Evolutionary conservation across 1,140 invertebrate species (phyloP).

Genomic region (Drosophila mayri): DNA sequence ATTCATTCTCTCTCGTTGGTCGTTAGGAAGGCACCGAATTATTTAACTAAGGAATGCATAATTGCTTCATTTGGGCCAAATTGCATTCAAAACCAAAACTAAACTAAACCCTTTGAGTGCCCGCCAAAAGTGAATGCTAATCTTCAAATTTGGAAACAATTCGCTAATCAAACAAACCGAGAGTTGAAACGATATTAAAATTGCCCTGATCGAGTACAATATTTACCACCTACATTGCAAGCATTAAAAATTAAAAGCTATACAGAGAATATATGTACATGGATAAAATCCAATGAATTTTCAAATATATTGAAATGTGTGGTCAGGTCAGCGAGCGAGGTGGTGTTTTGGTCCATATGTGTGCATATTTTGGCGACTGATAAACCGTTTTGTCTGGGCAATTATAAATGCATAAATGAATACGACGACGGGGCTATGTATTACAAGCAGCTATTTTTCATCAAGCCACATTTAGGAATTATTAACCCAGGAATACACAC

Average conservation of each 20-base stretch:
- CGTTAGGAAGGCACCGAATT: slow-evolving; percentile 19
- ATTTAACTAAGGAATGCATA: slow-evolving; percentile 36
- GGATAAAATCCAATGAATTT: slow-evolving; percentile 64
- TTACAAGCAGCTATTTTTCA: slow-evolving; percentile 39
- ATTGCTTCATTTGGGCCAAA: slow-evolving; percentile 38
- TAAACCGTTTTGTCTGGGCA: slow-evolving; percentile 45
- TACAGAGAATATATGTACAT: slow-evolving; percentile 32
- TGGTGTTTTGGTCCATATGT: background rate
- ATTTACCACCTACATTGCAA: background rate
- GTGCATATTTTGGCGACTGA: slow-evolving; percentile 29
- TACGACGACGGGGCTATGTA: slow-evolving; percentile 15
- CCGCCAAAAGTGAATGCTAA: slow-evolving; percentile 1
- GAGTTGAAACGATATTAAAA: slow-evolving; percentile 20
- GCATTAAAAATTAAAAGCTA: slow-evolving; percentile 60
- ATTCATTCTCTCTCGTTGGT: slow-evolving; percentile 34
- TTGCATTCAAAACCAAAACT: background rate
- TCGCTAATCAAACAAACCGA: slow-evolving; percentile 30
- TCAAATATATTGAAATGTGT: slow-evolving; percentile 61
- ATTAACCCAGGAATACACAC: slow-evolving; percentile 14
- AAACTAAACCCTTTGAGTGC: background rate
- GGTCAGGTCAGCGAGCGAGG: slow-evolving; percentile 2
- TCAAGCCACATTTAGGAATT: slow-evolving; percentile 41
- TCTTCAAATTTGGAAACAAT: slow-evolving; percentile 26
- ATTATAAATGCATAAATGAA: slow-evolving; percentile 62
- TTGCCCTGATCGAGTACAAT: slow-evolving; percentile 5